Evolutionary conservation across 2,888 invertebrate genomes (phyloP).

Genomic region (Lymantria dispar): DNA sequence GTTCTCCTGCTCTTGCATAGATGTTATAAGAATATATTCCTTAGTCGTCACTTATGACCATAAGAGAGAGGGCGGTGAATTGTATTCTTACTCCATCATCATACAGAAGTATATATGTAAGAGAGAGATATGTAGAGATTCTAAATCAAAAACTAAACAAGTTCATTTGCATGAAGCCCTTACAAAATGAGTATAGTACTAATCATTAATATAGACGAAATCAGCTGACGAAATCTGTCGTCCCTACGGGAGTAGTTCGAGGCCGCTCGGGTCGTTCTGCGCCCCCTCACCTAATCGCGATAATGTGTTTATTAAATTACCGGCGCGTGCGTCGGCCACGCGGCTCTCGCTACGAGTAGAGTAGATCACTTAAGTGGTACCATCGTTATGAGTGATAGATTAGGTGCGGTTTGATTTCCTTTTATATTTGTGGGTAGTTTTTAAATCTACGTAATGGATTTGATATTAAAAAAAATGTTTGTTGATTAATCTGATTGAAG

Average conservation of each 20-base stretch:
- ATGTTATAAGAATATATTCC: no score
- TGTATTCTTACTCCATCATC: no score
- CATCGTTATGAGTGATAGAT: slow-evolving; percentile 51
- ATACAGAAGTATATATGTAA: no score
- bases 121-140: no score
- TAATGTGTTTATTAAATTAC: slow-evolving; percentile 83
- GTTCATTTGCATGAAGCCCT: slow-evolving; percentile 30
- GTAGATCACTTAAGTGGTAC: slow-evolving; percentile 46
- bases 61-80: no score
- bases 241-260: slow-evolving; percentile 59
- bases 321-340: slow-evolving; percentile 74
- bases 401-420: slow-evolving; percentile 37
- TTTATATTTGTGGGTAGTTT: slow-evolving; percentile 22
- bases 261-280: slow-evolving; percentile 44
- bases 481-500: slow-evolving; percentile 5
- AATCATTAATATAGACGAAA: slow-evolving; percentile 67
- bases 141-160: slow-evolving; percentile 14
- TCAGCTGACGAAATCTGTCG: slow-evolving; percentile 64
- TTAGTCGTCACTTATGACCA: no score
- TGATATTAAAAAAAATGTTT: slow-evolving; percentile 12
- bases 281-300: slow-evolving; percentile 67
- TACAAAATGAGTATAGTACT: slow-evolving; percentile 65
- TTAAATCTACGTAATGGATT: slow-evolving; percentile 25
- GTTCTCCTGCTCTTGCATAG: no score
- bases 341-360: slow-evolving; percentile 45